These are phyloP conservation scores for Saxidomus purpurata DNA, from an alignment of 1,140 invertebrate species.

Conservation along the genomic window DNA sequence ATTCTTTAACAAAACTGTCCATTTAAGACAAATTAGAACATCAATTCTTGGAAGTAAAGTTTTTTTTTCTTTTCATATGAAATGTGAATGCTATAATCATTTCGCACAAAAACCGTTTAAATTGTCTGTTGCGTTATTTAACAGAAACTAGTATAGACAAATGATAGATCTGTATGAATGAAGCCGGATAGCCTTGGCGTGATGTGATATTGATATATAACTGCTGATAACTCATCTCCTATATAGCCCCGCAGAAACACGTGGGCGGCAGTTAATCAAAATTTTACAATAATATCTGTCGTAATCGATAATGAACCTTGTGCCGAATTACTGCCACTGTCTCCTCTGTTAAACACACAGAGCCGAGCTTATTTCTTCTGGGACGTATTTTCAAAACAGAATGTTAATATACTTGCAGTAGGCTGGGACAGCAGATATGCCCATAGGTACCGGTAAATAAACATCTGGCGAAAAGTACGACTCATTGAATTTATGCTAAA, in stretches of 20 bases:
- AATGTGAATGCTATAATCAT: too few relatives aligned
- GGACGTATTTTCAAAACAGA: not conserved
- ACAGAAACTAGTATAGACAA: not conserved
- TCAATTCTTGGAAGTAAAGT: too few relatives aligned
- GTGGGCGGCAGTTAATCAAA: slow-evolving; percentile 3
- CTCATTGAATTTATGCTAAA: too few relatives aligned
- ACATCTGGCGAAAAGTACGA: not conserved
- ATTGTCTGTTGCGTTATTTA: not conserved
- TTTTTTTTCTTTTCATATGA: too few relatives aligned
- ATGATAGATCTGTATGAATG: not conserved
- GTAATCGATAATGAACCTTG: not conserved
- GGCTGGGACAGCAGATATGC: not conserved
- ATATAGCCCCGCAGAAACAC: not conserved
- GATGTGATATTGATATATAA: not conserved
- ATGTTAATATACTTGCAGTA: not conserved
- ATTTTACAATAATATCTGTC: not conserved
- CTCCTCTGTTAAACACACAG: not conserved
- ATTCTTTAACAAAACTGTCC: too few relatives aligned
- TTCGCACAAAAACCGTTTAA: too few relatives aligned
- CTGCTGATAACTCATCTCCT: not conserved
- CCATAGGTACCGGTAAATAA: not conserved
- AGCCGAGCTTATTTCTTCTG: not conserved
- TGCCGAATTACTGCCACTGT: not conserved
- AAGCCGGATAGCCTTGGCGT: not conserved
- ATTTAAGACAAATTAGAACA: too few relatives aligned